phyloP scores from a whole-genome alignment of 2,113 vertebrate species.

The Podiceps cristatus region DNA sequence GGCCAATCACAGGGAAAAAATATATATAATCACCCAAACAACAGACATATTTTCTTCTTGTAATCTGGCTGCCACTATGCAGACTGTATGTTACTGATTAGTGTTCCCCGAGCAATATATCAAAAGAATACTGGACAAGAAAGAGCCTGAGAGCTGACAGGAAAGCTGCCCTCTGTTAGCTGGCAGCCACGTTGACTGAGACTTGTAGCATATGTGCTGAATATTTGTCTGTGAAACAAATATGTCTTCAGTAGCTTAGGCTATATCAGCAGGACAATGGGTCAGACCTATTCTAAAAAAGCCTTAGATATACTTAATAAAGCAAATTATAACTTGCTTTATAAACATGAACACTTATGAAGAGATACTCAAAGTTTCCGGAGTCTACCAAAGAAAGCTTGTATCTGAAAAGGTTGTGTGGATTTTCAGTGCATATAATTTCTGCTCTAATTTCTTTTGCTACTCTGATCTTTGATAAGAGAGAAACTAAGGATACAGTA shows the following conservation, averaged over 20 bases:
- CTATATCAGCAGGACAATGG: background rate
- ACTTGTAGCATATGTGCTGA: background rate
- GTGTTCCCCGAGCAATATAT: background rate
- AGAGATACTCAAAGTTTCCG: background rate
- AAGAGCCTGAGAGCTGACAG: background rate
- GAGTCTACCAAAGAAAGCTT: background rate
- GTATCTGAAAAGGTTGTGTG: background rate
- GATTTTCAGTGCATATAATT: background rate
- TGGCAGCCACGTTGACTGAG: background rate
- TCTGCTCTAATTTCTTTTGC: background rate
- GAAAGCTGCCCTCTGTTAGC: background rate
- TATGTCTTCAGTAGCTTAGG: background rate
- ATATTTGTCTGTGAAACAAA: background rate
- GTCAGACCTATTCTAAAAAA: background rate
- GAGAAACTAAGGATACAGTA: background rate
- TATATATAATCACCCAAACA: background rate
- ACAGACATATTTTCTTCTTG: background rate
- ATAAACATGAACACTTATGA: background rate
- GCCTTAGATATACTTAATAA: background rate
- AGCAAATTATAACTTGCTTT: background rate
- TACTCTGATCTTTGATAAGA: background rate
- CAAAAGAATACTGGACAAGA: background rate
- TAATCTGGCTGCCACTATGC: background rate
- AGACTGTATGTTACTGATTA: constrained; percentile 30
- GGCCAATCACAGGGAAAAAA: background rate